A percentile compares a stretch with the other conserved stretches of the same genome.
These are phyloP conservation scores for Cyclargus thomasi DNA, from an alignment of 1,140 invertebrate genomes.

Conservation along the genomic window DNA sequence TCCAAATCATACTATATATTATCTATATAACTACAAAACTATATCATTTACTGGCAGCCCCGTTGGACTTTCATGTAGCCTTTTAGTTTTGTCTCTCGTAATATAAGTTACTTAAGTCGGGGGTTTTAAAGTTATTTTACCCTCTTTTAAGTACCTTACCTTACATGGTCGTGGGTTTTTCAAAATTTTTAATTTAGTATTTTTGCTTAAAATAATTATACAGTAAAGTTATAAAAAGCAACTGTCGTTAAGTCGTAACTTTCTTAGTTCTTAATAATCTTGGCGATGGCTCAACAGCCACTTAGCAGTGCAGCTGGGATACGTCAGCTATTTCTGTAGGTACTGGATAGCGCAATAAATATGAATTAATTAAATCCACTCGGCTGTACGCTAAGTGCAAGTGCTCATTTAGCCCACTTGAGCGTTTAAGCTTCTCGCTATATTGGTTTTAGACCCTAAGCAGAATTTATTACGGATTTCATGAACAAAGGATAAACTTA, in stretches of 20 bases:
- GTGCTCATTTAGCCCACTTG: slow-evolving; percentile 10
- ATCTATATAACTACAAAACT: too few relatives aligned
- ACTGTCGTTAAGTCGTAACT: neutral
- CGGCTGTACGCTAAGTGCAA: slow-evolving; percentile 1
- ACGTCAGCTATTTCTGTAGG: neutral
- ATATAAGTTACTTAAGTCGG: too few relatives aligned
- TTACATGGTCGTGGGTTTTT: too few relatives aligned
- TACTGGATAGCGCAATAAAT: slow-evolving; percentile 11
- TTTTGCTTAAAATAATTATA: too few relatives aligned
- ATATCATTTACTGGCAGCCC: too few relatives aligned
- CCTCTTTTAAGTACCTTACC: too few relatives aligned
- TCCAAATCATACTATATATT: too few relatives aligned
- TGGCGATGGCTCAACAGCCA: neutral
- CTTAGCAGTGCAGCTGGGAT: slow-evolving; percentile 7
- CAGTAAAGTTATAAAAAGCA: neutral
- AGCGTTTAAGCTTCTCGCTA: neutral
- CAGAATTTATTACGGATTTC: slow-evolving; percentile 54
- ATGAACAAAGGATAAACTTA: too few relatives aligned
- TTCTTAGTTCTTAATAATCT: neutral
- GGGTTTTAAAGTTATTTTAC: too few relatives aligned
- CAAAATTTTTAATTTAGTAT: too few relatives aligned
- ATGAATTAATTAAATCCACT: slow-evolving; percentile 14
- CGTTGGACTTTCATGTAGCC: too few relatives aligned
- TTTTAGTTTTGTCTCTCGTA: too few relatives aligned
- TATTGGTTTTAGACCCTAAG: neutral